These are phyloP conservation scores for Mamestra configurata DNA, from an alignment of 1,140 invertebrate species.

Conservation along the genomic window DNA sequence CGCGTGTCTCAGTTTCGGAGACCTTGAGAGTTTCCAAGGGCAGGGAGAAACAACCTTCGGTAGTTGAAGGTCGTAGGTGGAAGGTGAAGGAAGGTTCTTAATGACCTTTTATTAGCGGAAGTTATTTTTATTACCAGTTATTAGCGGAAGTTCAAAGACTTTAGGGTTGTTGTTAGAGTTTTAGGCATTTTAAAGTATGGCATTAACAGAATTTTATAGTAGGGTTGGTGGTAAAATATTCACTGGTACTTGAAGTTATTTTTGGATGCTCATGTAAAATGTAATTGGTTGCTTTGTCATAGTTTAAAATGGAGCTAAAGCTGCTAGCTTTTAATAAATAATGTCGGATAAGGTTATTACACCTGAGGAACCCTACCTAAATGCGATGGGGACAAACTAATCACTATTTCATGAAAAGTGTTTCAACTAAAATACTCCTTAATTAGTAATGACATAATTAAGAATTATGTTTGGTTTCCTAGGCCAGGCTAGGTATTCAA, in stretches of 20 bases:
- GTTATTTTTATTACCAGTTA: neutral
- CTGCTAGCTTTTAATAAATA: neutral
- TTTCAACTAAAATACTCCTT: too few species aligned
- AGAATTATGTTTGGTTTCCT: too few species aligned
- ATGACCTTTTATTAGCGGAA: conserved; percentile 1
- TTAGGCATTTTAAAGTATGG: neutral
- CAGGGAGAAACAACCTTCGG: neutral
- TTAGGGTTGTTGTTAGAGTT: neutral
- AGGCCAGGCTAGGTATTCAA: too few species aligned
- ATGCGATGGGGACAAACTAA: too few species aligned
- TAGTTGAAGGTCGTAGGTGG: conserved; percentile 5
- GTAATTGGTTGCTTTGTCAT: neutral
- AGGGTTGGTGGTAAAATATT: neutral
- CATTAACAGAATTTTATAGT: neutral
- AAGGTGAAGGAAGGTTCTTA: conserved; percentile 6
- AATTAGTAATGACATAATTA: too few species aligned
- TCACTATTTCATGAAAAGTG: too few species aligned
- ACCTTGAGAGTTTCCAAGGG: conserved; percentile 31
- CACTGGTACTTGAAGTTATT: neutral
- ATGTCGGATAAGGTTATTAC: neutral
- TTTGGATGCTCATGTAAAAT: neutral
- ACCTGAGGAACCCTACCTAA: too few species aligned
- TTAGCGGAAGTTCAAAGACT: neutral
- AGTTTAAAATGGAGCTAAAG: neutral
- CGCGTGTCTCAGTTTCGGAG: conserved; percentile 12